Evolutionary conservation across 1,140 invertebrate species (phyloP).

Genomic region (Drosophila tsacasi): DNA sequence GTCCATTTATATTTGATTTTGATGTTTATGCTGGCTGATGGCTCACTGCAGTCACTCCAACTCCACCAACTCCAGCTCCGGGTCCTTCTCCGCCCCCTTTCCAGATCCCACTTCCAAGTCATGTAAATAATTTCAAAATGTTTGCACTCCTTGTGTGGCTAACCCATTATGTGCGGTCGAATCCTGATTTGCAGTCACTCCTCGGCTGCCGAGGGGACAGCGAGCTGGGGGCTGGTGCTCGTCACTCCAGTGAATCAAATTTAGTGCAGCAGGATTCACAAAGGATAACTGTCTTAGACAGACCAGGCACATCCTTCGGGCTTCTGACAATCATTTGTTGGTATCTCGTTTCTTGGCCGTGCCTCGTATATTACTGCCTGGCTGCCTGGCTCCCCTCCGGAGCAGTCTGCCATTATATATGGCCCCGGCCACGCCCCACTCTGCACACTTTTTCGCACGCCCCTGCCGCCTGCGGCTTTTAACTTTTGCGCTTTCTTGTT

Average conservation of each 20-base stretch:
- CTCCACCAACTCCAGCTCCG: neutral
- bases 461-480: constrained; percentile 58
- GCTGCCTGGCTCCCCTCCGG: neutral
- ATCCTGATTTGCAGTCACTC: constrained; percentile 66
- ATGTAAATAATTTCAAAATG: constrained; percentile 65
- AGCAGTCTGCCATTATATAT: constrained; percentile 56
- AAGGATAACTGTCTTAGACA: constrained; percentile 40
- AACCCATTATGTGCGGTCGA: constrained; percentile 67
- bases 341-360: constrained; percentile 46
- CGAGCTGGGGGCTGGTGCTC: constrained; percentile 10
- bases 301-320: constrained; percentile 21
- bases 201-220: neutral
- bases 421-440: constrained; percentile 47
- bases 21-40: constrained; percentile 73
- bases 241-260: constrained; percentile 74
- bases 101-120: constrained; percentile 4
- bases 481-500: constrained; percentile 77
- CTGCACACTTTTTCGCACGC: constrained; percentile 12
- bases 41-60: constrained; percentile 47
- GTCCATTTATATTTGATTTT: constrained; percentile 83
- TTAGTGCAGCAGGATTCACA: constrained; percentile 44
- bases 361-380: constrained; percentile 46
- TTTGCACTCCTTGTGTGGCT: constrained; percentile 68
- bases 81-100: neutral
- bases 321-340: constrained; percentile 65